Evolutionary conservation across 2,797 vertebrate genomes (phyloP).

Genomic region (Xyrichtys novacula): DNA sequence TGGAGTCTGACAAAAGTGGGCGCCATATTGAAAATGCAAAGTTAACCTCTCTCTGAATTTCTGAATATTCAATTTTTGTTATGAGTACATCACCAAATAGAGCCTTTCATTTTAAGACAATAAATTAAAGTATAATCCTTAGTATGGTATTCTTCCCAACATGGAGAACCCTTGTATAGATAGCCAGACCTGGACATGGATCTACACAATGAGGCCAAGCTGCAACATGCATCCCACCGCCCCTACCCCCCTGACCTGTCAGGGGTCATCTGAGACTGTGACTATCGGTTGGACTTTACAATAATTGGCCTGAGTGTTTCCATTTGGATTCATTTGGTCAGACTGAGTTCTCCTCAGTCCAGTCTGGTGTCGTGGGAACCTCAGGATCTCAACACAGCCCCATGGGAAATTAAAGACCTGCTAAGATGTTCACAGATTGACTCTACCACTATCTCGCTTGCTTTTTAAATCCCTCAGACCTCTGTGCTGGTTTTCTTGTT

Average conservation of each 20-base stretch:
- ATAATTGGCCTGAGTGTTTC: slow-evolving; percentile 65
- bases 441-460: slow-evolving; percentile 28
- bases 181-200: neutral
- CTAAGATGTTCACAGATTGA: slow-evolving; percentile 48
- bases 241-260: slow-evolving; percentile 23
- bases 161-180: neutral
- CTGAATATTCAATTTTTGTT: too few species aligned
- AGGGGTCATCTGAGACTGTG: slow-evolving; percentile 31
- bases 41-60: too few species aligned
- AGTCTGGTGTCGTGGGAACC: slow-evolving; percentile 16
- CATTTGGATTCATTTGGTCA: slow-evolving; percentile 52
- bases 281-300: slow-evolving; percentile 16
- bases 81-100: too few species aligned
- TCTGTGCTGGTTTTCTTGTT: slow-evolving; percentile 12
- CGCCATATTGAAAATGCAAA: too few species aligned
- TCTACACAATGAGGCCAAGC: neutral
- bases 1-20: too few species aligned
- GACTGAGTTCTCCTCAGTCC: slow-evolving; percentile 28
- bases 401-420: slow-evolving; percentile 65
- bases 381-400: slow-evolving; percentile 18
- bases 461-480: slow-evolving; percentile 14
- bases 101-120: too few species aligned
- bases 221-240: neutral
- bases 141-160: neutral
- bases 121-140: too few species aligned